phyloP scores from a whole-genome alignment of 37 sponge, comb jelly and placozoan genomes.

The Theonella swinhoei region DNA sequence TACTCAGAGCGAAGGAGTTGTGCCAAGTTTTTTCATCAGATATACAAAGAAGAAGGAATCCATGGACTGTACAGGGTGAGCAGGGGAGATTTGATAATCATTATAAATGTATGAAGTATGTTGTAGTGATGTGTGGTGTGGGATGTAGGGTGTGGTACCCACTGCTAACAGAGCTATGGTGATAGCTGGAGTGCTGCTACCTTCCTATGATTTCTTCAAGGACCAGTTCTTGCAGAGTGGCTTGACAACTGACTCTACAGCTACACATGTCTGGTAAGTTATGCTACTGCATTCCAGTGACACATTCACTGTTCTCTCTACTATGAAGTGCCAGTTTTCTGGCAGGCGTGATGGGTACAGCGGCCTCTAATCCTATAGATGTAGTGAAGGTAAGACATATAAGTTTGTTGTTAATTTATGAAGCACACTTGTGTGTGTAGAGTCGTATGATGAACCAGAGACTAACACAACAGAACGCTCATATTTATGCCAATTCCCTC shows the following conservation, averaged over 20 bases:
- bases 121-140: conserved; percentile 1
- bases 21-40: conserved; percentile 50
- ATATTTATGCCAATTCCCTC: conserved; percentile 67
- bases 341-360: conserved; percentile 74
- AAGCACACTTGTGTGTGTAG: conserved; percentile 2
- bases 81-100: not conserved
- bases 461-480: conserved; percentile 5
- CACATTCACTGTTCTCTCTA: not conserved
- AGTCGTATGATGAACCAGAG: conserved; percentile 91
- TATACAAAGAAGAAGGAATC: conserved; percentile 83
- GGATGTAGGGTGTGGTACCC: conserved; percentile 86
- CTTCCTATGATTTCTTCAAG: conserved; percentile 93
- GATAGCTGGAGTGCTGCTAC: conserved; percentile 90
- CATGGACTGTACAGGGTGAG: conserved; percentile 90
- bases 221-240: conserved; percentile 25
- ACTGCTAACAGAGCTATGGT: conserved; percentile 94
- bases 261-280: conserved; percentile 74
- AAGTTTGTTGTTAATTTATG: too few relatives aligned
- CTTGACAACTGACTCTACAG: conserved; percentile 30
- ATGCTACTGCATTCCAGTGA: not conserved
- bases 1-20: conserved; percentile 33
- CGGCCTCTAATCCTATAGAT: conserved; percentile 87
- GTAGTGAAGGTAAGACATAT: conserved; percentile 71
- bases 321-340: conserved; percentile 57
- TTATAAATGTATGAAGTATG: not conserved